Conservation (phyloP, 2,113 vertebrate genomes). For the Paraplagusia blochii region DNA sequence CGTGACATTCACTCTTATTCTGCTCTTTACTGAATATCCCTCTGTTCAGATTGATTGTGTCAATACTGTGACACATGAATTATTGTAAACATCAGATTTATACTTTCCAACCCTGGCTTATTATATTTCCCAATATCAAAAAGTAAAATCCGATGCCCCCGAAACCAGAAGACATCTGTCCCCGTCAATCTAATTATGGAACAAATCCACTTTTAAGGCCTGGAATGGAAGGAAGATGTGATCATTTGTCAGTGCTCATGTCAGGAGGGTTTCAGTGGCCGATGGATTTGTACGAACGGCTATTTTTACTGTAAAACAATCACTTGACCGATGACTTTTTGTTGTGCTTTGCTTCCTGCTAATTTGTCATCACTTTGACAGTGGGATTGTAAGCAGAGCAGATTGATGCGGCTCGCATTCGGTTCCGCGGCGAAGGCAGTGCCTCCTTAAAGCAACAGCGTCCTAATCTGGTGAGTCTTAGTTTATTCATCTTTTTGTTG, state of each 20-base stretch:
- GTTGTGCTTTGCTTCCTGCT: slow-evolving; percentile 27
- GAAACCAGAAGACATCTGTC: too few relatives aligned
- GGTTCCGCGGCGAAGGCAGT: slow-evolving; percentile 4
- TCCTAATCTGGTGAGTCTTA: background rate
- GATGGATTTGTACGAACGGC: slow-evolving; percentile 10
- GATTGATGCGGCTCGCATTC: slow-evolving; percentile 16
- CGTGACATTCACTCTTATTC: too few relatives aligned
- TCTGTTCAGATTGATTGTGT: too few relatives aligned
- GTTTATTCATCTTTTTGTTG: background rate
- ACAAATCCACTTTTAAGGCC: background rate
- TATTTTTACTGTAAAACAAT: slow-evolving; percentile 32
- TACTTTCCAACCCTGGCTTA: too few relatives aligned
- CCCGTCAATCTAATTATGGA: too few relatives aligned
- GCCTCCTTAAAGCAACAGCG: slow-evolving; percentile 39
- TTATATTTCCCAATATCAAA: too few relatives aligned
- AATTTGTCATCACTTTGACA: slow-evolving; percentile 11
- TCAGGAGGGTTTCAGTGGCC: slow-evolving; percentile 6
- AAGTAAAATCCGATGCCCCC: too few relatives aligned
- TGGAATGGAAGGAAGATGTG: slow-evolving; percentile 12
- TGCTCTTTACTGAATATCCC: too few relatives aligned
- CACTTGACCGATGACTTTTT: slow-evolving; percentile 31
- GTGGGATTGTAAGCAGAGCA: slow-evolving; percentile 5
- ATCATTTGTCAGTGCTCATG: slow-evolving; percentile 9
- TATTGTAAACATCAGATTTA: too few relatives aligned
- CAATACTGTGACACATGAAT: too few relatives aligned